A percentile compares a stretch with the other conserved stretches of the same genome.
These are phyloP conservation scores for Diabrotica virgifera DNA, from an alignment of 1,140 invertebrate species.

Conservation along the genomic window DNA sequence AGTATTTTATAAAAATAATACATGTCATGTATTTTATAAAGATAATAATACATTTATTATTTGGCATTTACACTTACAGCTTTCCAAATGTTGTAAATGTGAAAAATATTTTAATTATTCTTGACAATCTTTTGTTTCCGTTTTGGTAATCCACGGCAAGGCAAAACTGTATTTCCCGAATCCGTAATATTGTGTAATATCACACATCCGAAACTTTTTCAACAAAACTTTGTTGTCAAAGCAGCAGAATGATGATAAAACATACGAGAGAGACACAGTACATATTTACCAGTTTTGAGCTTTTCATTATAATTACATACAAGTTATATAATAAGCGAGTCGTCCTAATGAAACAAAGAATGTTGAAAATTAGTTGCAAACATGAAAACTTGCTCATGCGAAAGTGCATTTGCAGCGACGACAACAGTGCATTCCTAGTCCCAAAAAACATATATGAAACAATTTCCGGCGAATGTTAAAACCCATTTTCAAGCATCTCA, in stretches of 20 bases:
- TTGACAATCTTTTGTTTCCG: too few species aligned
- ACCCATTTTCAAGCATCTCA: conserved; percentile 2
- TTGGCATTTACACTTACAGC: too few species aligned
- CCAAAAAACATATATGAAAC: conserved; percentile 1
- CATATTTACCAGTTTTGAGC: background rate
- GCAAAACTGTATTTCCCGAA: too few species aligned
- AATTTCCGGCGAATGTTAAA: conserved; percentile 2
- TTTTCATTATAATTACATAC: background rate
- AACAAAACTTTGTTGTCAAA: background rate
- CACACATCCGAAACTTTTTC: background rate
- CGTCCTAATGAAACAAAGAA: conserved; percentile 2
- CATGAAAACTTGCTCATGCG: background rate
- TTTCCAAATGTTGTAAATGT: too few species aligned
- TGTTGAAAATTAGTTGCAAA: conserved; percentile 3
- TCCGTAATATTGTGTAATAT: too few species aligned
- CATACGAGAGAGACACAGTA: background rate
- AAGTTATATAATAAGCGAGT: conserved; percentile 1
- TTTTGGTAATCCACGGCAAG: too few species aligned
- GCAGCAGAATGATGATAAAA: background rate
- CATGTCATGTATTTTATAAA: too few species aligned
- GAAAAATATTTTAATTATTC: too few species aligned
- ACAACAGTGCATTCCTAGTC: background rate
- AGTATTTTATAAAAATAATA: too few species aligned
- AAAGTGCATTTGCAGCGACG: background rate
- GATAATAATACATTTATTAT: too few species aligned